phyloP scores from a whole-genome alignment of 2,797 vertebrate genomes.

The Ctenopoma multispine region DNA sequence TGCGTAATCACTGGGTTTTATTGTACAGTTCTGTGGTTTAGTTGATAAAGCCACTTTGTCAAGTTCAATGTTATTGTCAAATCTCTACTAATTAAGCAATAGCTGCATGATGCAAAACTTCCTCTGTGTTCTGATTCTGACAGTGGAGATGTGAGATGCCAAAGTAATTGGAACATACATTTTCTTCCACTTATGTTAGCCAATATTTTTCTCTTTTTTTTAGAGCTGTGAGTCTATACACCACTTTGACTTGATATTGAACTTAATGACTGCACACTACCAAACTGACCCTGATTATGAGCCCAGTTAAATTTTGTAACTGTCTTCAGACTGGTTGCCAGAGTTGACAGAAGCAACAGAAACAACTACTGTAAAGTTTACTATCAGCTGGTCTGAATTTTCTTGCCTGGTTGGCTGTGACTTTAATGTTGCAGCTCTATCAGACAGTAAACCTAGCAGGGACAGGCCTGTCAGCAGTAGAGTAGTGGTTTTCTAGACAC shows the following conservation, averaged over 20 bases:
- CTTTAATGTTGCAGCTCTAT: constrained; percentile 48
- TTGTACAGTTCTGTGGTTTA: background rate
- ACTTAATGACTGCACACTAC: background rate
- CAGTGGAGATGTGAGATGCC: background rate
- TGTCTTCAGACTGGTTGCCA: background rate
- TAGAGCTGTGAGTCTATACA: background rate
- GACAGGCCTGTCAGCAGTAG: constrained; percentile 79
- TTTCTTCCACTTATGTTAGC: background rate
- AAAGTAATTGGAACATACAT: background rate
- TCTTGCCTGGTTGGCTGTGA: constrained; percentile 29
- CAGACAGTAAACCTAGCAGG: constrained; percentile 66
- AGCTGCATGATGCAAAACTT: background rate
- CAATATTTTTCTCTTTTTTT: background rate
- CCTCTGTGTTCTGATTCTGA: background rate
- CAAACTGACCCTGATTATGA: background rate
- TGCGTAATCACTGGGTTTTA: background rate
- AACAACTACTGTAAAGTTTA: background rate
- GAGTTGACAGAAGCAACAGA: background rate
- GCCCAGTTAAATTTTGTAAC: background rate
- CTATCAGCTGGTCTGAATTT: background rate
- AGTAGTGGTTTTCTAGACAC: constrained; percentile 59
- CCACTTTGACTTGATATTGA: background rate
- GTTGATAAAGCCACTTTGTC: background rate
- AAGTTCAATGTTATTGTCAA: background rate
- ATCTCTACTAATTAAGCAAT: background rate